Evolutionary conservation across 2,888 invertebrate genomes (phyloP).

Genomic region (Tridacna crocea): DNA sequence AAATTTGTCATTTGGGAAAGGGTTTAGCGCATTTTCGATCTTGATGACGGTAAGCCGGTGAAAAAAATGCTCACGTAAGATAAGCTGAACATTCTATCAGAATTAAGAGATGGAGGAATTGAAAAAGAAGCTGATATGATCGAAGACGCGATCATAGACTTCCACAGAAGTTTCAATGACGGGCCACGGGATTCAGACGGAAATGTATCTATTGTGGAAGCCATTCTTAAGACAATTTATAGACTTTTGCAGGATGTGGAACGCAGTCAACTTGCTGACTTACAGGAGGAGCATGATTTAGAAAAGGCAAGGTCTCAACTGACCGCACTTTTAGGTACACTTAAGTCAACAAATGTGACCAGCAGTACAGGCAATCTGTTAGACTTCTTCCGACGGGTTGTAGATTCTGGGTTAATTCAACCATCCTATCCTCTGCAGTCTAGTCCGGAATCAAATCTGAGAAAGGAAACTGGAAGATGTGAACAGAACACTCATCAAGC

Average conservation of each 20-base stretch:
- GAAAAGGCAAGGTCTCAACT: not conserved
- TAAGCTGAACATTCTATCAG: slow-evolving; percentile 22
- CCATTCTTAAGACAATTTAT: not conserved
- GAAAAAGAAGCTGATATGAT: slow-evolving; percentile 24
- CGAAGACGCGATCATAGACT: slow-evolving; percentile 45
- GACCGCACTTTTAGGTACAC: not conserved
- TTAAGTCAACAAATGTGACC: not conserved
- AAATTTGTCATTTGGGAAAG: too few relatives aligned
- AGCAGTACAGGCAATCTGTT: not conserved
- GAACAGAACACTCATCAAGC: too few relatives aligned
- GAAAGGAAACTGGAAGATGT: too few relatives aligned
- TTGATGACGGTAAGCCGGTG: slow-evolving; percentile 27
- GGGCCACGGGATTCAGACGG: slow-evolving; percentile 29
- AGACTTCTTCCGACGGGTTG: not conserved
- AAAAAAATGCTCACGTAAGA: slow-evolving; percentile 24
- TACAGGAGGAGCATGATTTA: not conserved
- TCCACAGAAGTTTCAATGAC: slow-evolving; percentile 43
- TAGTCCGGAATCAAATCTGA: too few relatives aligned
- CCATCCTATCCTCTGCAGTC: too few relatives aligned
- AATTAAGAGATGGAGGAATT: slow-evolving; percentile 38
- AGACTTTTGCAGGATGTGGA: not conserved
- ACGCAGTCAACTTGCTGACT: not conserved
- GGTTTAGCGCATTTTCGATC: slow-evolving; percentile 30
- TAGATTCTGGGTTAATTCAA: not conserved
- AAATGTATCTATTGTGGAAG: slow-evolving; percentile 27